Base-by-base conservation (phyloP, 2,888 invertebrate genomes). In the Ditula angustiorana region DNA sequence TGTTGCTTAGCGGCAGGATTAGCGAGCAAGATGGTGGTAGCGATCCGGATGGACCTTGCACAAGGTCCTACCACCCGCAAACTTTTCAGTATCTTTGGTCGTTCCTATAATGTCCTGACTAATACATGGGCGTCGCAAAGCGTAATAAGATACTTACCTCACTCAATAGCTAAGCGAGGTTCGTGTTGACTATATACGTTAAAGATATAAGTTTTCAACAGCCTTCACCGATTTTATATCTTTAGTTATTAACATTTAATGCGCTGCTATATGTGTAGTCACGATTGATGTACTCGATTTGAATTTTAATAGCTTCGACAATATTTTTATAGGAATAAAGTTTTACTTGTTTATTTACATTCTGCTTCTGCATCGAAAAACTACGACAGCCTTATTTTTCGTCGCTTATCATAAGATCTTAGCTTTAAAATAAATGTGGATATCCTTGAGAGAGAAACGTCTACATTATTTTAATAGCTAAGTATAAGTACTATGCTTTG, bases 271-370 rank as follows among this genome's bases (percentile, higher is more conserved):
- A 68, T 72, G 74, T 71, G 73, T 71, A 76, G 77, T 78, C 81
- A 83, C 82, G 81, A 78, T 73, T 75, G 71, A 77, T 76, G 72
- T 77, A 74, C 73, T 70, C 70, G 70, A 77, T 78, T 74, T 72
- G 70, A 74, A 63, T 63, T 26, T 59, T 44, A 53, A 62, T 66
- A 19, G 37, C 55, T 37, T 23, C 23, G 37, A 57, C 50, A 23
- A 7, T 56, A 41, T 55, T 61, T 64, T 64, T 53, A 60, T 47
- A 8, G 47, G 33, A 58, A 53, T 62, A 23, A 49, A 16, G 46
- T 61, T 65, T 60, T 47, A 52, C 60, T 52, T 47, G 55, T 64
- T 64, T 64, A 64, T 64, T 59, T 59, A 53, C 41, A 50, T 49
- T 56, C 49, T 26, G 49, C 26, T 49, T 13, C 19, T 10, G 41